These are phyloP conservation scores for Drosophila bunnanda DNA, from an alignment of 2,888 invertebrate genomes.

Conservation along the genomic window DNA sequence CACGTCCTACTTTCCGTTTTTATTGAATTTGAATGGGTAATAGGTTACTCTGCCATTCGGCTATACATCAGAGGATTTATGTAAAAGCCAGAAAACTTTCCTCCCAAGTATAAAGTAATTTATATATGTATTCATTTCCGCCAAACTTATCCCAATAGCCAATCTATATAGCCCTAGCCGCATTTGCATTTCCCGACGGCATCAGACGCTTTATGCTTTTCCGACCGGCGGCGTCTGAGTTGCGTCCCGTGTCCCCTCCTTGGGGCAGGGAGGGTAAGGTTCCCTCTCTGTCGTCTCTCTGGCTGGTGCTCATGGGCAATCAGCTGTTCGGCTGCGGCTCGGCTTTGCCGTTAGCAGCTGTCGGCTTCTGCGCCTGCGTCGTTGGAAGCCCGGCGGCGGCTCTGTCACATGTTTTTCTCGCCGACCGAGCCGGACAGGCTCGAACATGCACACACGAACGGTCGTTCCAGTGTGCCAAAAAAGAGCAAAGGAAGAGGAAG, in stretches of 20 bases:
- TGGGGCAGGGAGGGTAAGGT: neutral
- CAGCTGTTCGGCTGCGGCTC: constrained; percentile 63
- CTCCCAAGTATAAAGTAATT: constrained; percentile 12
- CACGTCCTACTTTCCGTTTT: constrained; percentile 6
- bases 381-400: constrained; percentile 60
- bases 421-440: constrained; percentile 1
- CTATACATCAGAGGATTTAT: constrained; percentile 11
- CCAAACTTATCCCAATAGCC: constrained; percentile 30
- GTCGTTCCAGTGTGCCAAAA: constrained; percentile 74
- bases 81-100: constrained; percentile 6
- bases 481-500: constrained; percentile 39
- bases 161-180: constrained; percentile 30
- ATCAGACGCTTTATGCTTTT: constrained; percentile 24
- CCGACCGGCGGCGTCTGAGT: constrained; percentile 27
- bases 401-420: constrained; percentile 65
- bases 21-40: constrained; percentile 30
- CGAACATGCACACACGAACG: constrained; percentile 29
- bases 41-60: constrained; percentile 5
- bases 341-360: constrained; percentile 48
- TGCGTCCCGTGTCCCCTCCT: neutral
- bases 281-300: constrained; percentile 11
- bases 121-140: constrained; percentile 29
- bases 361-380: constrained; percentile 58
- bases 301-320: constrained; percentile 36
- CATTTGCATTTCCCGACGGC: constrained; percentile 48